Percentiles rank a stretch among this genome's conserved stretches.
Conservation (phyloP, 53 echinoderm and acorn worm species). For the Holothuria scabra region DNA sequence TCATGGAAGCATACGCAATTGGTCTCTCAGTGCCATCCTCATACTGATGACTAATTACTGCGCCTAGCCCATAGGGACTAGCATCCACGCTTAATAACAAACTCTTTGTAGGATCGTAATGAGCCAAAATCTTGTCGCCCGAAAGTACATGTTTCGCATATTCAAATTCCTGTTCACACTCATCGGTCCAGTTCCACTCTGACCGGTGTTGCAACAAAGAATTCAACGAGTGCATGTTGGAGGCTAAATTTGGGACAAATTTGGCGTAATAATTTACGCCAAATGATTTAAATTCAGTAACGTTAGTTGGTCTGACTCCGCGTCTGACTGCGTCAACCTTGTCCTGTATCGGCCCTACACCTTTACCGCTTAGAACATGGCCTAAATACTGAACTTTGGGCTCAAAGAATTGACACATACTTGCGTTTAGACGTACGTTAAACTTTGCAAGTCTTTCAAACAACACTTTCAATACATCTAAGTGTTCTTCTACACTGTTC, state of each 20-base stretch:
- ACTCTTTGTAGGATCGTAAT: slow-evolving; percentile 13
- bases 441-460: slow-evolving; percentile 9
- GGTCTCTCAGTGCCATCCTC: slow-evolving; percentile 36
- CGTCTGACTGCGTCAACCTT: slow-evolving; percentile 37
- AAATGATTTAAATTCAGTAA: no score
- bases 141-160: slow-evolving; percentile 27
- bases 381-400: slow-evolving; percentile 24
- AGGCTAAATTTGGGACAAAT: slow-evolving; percentile 6
- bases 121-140: neutral
- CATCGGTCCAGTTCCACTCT: slow-evolving; percentile 22
- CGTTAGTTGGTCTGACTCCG: no score
- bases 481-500: slow-evolving; percentile 24
- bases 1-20: slow-evolving; percentile 48
- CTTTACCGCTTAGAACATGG: slow-evolving; percentile 18
- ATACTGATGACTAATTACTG: neutral
- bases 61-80: neutral
- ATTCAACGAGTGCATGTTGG: slow-evolving; percentile 31
- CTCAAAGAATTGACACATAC: slow-evolving; percentile 30
- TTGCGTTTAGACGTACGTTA: slow-evolving; percentile 24
- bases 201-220: slow-evolving; percentile 7
- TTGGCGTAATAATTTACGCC: no score
- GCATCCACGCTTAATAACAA: neutral
- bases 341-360: slow-evolving; percentile 37
- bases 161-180: slow-evolving; percentile 10
- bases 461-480: neutral